phyloP scores from a whole-genome alignment of 2,888 invertebrate species.

The Thelaira solivaga region DNA sequence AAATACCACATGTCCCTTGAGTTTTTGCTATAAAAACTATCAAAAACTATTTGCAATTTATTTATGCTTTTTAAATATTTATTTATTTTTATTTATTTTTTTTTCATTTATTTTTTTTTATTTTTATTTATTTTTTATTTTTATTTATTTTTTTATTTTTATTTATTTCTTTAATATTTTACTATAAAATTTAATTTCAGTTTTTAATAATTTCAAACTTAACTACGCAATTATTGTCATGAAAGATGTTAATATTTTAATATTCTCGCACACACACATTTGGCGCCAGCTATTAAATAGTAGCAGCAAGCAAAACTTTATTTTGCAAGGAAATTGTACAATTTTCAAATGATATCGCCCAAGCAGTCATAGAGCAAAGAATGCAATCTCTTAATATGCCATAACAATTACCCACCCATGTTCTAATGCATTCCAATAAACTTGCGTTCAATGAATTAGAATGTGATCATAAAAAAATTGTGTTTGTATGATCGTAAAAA shows the following conservation, averaged over 20 bases:
- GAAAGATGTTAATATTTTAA: conserved; percentile 12
- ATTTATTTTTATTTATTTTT: too few relatives aligned
- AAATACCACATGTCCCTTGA: too few relatives aligned
- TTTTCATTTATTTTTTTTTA: too few relatives aligned
- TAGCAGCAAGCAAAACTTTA: conserved; percentile 32
- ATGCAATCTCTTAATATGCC: conserved; percentile 6
- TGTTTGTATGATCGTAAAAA: conserved; percentile 37
- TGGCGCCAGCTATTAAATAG: conserved; percentile 54
- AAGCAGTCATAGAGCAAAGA: too few relatives aligned
- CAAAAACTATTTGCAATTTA: too few relatives aligned
- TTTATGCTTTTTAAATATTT: too few relatives aligned
- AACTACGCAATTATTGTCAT: conserved; percentile 10
- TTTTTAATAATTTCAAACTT: conserved; percentile 4
- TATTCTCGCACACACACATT: neutral
- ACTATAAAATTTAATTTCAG: conserved; percentile 7
- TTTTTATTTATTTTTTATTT: too few relatives aligned
- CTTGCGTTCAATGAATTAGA: conserved; percentile 12
- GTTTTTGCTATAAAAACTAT: too few relatives aligned
- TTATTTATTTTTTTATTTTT: too few relatives aligned
- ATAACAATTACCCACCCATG: conserved; percentile 46
- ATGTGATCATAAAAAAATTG: conserved; percentile 36
- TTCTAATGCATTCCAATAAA: conserved; percentile 21
- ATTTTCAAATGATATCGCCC: conserved; percentile 19
- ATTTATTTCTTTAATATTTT: conserved; percentile 23
- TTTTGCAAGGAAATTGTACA: neutral